phyloP scores from a whole-genome alignment of 2,888 invertebrate species.

The Thymelicus acteon region DNA sequence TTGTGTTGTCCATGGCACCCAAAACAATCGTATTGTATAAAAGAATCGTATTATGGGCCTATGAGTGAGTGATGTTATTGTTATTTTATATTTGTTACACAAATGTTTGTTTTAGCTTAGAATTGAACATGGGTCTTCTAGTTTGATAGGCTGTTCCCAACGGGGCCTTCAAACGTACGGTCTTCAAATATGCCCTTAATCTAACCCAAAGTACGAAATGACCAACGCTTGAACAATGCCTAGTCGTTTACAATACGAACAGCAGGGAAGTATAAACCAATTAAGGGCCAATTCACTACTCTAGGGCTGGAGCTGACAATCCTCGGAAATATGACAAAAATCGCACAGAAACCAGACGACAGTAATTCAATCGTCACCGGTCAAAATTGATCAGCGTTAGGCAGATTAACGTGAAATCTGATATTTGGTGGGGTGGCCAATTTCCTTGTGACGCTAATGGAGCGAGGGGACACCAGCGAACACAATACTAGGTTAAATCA shows the following conservation, averaged over 20 bases:
- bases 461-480: conserved; percentile 63
- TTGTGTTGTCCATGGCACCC: too few relatives aligned
- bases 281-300: conserved; percentile 15
- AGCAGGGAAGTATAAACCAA: conserved; percentile 25
- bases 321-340: conserved; percentile 77
- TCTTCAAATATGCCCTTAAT: too few relatives aligned
- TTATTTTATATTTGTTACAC: too few relatives aligned
- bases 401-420: conserved; percentile 81
- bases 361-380: conserved; percentile 80
- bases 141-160: too few relatives aligned
- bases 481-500: conserved; percentile 50
- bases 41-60: too few relatives aligned
- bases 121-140: too few relatives aligned
- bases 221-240: background rate
- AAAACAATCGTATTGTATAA: too few relatives aligned
- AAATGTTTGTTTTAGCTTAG: too few relatives aligned
- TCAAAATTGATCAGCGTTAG: conserved; percentile 78
- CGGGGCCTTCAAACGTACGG: too few relatives aligned
- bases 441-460: conserved; percentile 76
- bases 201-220: too few relatives aligned
- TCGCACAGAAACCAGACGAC: conserved; percentile 73
- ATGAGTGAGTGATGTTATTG: too few relatives aligned
- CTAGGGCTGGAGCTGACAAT: conserved; percentile 44
- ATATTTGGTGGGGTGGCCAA: conserved; percentile 79
- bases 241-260: background rate